Evolutionary conservation across 2,888 invertebrate genomes (phyloP), one percentile per base, ranked within the genome.

Genomic region (Uloborus plumipes): DNA sequence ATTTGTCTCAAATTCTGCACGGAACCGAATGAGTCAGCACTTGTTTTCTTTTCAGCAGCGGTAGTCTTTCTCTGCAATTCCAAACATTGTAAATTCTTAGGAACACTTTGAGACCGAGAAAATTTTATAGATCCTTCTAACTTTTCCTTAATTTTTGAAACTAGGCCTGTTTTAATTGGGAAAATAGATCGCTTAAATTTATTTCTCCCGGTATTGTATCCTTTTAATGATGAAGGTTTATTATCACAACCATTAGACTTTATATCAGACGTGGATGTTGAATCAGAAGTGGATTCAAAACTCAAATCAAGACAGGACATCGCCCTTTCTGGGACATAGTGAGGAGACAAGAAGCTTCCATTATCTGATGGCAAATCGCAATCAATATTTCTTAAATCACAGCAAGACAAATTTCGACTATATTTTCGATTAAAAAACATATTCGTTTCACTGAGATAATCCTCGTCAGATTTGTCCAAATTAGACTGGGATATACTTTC

Each of bases 321-420:
- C 13, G 84, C 80, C 58, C 80, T 50, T 59, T 84, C 84, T 26
- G 84, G 84, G n/a, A 84, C 58, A 47, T 84, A 84, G 58, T 59
- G 50, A 0, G 80, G 69, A 0, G 80, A 81, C 16, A 81, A 81
- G 2, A 74, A 50, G 18, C 22, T 74, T 1, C 67, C 64, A 69
- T 39, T 66, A n/a, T n/a, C 50, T 15, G 73, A 58, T n/a, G 50
- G 3, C 14, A 16, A 22, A 50, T 51, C 31, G 2, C 70, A 58
- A 15, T 81, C 80, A 7, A 58, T 51, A 9, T 49, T 55, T 15
- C 74, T 74, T 39, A 81, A 70, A 51, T 81, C 80, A 65, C 74
- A 74, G 16, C 73, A 81, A 1, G 80, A 81, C 13, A 64, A 22
- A 47, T 82, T 82, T 71, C 72, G 26, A 26, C 66, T 51, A 20